Evolutionary conservation across 1,140 invertebrate species (phyloP).

Genomic region (Drosophila kurseongensis): DNA sequence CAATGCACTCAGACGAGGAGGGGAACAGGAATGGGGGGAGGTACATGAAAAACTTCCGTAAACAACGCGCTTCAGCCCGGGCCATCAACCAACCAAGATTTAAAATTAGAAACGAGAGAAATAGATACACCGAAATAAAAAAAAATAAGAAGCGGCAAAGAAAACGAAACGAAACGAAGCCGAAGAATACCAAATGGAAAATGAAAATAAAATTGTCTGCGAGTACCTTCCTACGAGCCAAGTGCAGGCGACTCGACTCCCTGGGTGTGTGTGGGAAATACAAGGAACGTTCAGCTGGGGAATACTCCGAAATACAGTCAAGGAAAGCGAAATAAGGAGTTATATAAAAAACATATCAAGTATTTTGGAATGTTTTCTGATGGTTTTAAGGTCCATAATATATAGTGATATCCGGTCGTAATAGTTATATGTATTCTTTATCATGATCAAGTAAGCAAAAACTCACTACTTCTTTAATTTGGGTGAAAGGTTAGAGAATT

Average conservation of each 20-base stretch:
- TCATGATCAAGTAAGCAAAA: no score
- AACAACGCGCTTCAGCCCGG: slow-evolving; percentile 64
- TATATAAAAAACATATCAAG: background rate
- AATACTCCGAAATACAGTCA: slow-evolving; percentile 19
- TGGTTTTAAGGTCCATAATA: no score
- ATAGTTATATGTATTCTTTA: no score
- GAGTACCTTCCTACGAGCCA: slow-evolving; percentile 25
- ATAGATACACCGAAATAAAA: slow-evolving; percentile 45
- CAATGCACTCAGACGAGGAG: slow-evolving; percentile 73
- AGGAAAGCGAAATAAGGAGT: background rate
- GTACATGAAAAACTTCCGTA: slow-evolving; percentile 72
- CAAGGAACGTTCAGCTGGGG: slow-evolving; percentile 49
- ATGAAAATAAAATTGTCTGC: slow-evolving; percentile 81
- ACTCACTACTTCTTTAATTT: no score
- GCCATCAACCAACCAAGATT: slow-evolving; percentile 72
- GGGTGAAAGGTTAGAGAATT: no score
- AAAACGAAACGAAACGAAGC: slow-evolving; percentile 32
- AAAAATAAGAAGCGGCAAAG: slow-evolving; percentile 7
- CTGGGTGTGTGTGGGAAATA: slow-evolving; percentile 38
- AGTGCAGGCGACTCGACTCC: slow-evolving; percentile 29
- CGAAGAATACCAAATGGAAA: slow-evolving; percentile 61
- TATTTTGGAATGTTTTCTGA: no score
- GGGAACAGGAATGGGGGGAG: slow-evolving; percentile 2
- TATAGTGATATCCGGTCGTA: no score
- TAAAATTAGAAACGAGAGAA: slow-evolving; percentile 79